Evolutionary conservation across 2,888 invertebrate species (phyloP), one percentile per base, ranked within the genome.

Genomic region (Leucozona laternaria): DNA sequence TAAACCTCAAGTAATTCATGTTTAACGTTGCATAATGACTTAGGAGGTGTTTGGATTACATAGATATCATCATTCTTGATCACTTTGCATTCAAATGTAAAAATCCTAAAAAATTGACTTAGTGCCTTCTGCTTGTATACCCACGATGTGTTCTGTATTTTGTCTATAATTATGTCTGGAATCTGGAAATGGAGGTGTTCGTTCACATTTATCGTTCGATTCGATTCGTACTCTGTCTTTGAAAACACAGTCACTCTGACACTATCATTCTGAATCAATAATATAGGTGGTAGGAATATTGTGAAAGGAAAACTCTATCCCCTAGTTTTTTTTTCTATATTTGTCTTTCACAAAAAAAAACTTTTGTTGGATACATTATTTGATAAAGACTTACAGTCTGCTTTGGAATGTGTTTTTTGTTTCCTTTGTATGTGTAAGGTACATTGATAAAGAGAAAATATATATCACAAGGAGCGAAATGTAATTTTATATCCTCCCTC

Each of bases 301-400:
- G 48, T 13, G 13, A 45, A 50, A 48, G 22, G 15, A 40, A 57
- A 45, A 76, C 75, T 80, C 75, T 70, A 70, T 70, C 40, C 20
- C n/a, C 2, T 2, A 0, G 2, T 22, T 34, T 71, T 31, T 22
- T 71, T 31, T 22, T 28, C 15, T 48, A 17, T 72, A 6, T 71
- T 48, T n/a, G 22, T 48, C 37, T n/a, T 48, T 28, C 11, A 45
- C 17, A 17, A 45, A 45, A 45, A 45, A n/a, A n/a, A n/a, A n/a
- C n/a, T n/a, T 48, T 3, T 48, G 11, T 11, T 37, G 13, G 15
- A 40, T 15, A 37, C 6, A 17, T 7, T 7, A 34, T 40, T 70
- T 76, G 71, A 55, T 77, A 57, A 71, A 64, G 45, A 64, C 64
- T 64, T 45, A 40, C n/a, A 34, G 70, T 76, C 48, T 76, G 62